Conservation (phyloP, 2,113 vertebrate genomes). For the Hydrolagus affinis region DNA sequence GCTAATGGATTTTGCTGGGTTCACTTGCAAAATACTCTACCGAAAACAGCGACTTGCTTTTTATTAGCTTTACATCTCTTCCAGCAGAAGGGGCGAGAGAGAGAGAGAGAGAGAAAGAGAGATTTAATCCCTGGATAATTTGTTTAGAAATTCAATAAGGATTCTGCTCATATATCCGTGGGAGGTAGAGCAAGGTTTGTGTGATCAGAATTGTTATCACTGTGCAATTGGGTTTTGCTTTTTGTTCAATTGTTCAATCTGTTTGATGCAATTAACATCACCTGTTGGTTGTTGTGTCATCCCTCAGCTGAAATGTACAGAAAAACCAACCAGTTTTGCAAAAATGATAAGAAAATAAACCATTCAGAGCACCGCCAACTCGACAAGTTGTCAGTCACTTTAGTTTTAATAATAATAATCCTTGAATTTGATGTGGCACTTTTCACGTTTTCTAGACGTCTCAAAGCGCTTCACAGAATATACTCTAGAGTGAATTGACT, state of each 20-base stretch:
- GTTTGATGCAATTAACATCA: conserved; percentile 47
- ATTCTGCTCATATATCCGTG: conserved; percentile 30
- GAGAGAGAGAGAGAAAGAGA: too few species aligned
- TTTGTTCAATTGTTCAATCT: conserved; percentile 11
- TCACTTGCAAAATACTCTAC: not conserved
- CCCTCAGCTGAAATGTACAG: too few species aligned
- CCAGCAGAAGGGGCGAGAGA: not conserved
- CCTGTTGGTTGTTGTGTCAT: conserved; percentile 50
- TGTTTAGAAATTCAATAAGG: conserved; percentile 24
- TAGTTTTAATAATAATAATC: too few species aligned
- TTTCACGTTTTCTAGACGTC: too few species aligned
- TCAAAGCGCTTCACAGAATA: too few species aligned
- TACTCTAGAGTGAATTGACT: too few species aligned
- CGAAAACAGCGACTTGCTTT: not conserved
- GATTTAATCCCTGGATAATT: conserved; percentile 8
- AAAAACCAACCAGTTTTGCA: too few species aligned
- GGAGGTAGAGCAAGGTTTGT: conserved; percentile 25
- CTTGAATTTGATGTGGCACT: too few species aligned
- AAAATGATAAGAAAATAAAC: too few species aligned
- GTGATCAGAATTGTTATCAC: conserved; percentile 22
- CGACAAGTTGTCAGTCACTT: too few species aligned
- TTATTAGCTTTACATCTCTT: not conserved
- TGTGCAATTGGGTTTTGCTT: not conserved
- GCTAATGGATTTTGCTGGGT: not conserved
- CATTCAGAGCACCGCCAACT: too few species aligned